Conservation (phyloP, 2,113 vertebrate species). For the Leptosomus discolor region DNA sequence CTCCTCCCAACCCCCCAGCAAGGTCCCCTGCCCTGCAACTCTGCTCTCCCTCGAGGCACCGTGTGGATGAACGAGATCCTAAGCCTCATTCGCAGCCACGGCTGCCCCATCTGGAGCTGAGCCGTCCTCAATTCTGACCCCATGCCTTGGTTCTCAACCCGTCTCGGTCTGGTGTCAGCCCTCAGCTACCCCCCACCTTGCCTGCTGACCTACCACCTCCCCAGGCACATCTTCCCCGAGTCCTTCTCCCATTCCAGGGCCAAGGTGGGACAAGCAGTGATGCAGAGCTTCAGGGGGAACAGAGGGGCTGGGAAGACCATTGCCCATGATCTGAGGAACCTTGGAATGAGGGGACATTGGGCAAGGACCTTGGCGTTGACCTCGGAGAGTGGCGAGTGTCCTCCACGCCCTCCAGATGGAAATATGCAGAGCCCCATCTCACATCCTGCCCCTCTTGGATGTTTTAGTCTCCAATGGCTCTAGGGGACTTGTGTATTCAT, state of each 20-base stretch:
- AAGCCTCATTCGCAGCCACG: background rate
- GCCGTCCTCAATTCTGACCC: background rate
- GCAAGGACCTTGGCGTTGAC: background rate
- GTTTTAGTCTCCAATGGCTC: background rate
- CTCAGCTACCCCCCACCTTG: conserved; percentile 24
- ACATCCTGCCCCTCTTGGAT: background rate
- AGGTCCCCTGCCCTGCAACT: background rate
- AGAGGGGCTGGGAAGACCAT: background rate
- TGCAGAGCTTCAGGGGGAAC: background rate
- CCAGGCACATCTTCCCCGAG: conserved; percentile 61
- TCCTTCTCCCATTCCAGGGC: conserved; percentile 64
- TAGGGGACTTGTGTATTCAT: background rate
- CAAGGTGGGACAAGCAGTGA: conserved; percentile 51
- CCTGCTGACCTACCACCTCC: conserved; percentile 72
- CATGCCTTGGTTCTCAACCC: background rate
- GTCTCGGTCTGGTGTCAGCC: background rate
- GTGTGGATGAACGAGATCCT: conserved; percentile 7
- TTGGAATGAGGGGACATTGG: background rate
- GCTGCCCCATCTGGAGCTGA: background rate
- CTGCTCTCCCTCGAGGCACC: background rate
- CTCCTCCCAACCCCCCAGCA: no score
- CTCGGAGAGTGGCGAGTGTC: background rate
- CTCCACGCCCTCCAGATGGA: background rate
- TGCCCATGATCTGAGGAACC: background rate
- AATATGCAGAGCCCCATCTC: background rate